phyloP scores from a whole-genome alignment of 1,140 invertebrate genomes.

The Drosophila teissieri region DNA sequence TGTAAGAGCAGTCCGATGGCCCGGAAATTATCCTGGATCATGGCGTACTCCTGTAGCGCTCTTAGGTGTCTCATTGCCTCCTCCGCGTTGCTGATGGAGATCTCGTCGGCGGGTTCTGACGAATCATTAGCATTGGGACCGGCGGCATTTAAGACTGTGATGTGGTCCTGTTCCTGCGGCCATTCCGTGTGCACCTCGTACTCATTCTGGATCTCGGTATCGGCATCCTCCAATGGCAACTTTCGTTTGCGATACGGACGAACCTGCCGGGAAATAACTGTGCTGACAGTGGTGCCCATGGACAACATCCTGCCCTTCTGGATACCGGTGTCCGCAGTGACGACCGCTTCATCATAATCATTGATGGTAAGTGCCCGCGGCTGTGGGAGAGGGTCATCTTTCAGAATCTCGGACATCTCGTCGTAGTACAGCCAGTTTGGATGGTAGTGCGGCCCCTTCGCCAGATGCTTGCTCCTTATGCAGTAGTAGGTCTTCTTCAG shows the following conservation, averaged over 20 bases:
- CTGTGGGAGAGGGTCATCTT: neutral
- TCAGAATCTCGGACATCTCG: slow-evolving; percentile 7
- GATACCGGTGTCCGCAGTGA: neutral
- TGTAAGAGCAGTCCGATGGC: slow-evolving; percentile 68
- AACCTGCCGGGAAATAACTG: neutral
- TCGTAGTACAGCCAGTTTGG: slow-evolving; percentile 29
- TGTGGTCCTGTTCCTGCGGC: neutral
- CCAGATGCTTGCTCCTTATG: slow-evolving; percentile 3
- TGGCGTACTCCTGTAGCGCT: slow-evolving; percentile 64
- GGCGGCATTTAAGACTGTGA: slow-evolving; percentile 20
- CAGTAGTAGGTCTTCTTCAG: slow-evolving; percentile 28
- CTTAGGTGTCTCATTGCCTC: slow-evolving; percentile 55
- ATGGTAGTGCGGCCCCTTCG: neutral
- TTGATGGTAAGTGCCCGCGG: slow-evolving; percentile 2
- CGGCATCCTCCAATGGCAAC: no score
- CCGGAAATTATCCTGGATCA: slow-evolving; percentile 66
- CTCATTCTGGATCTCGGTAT: neutral
- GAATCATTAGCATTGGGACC: neutral
- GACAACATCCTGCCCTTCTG: neutral
- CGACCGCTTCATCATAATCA: neutral
- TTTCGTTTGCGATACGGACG: slow-evolving; percentile 7
- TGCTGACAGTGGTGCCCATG: neutral
- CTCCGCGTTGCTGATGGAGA: slow-evolving; percentile 16
- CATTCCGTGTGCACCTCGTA: no score
- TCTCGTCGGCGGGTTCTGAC: slow-evolving; percentile 5